phyloP scores from a whole-genome alignment of 2,797 vertebrate genomes.

The Periparus ater region DNA sequence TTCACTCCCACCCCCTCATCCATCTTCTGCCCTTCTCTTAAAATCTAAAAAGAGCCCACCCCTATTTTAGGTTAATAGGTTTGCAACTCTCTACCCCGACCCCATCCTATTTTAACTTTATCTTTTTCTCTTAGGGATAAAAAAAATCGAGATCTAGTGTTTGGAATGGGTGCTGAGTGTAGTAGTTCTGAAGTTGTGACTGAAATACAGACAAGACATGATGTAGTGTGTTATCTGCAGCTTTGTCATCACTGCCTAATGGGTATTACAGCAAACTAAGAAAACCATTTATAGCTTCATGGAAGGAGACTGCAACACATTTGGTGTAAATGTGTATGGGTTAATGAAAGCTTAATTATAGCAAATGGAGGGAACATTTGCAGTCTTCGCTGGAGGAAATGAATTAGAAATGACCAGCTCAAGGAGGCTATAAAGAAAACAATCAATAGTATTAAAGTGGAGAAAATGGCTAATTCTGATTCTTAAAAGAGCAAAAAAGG shows the following conservation, averaged over 20 bases:
- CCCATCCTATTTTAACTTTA: rapidly evolving
- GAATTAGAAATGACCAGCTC: slow-evolving; percentile 3
- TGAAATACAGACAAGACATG: not conserved
- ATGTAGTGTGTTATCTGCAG: not conserved
- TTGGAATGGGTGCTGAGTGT: not conserved
- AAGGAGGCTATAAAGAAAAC: slow-evolving; percentile 14
- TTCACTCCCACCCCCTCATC: no score
- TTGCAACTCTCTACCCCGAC: not conserved
- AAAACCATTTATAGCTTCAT: not conserved
- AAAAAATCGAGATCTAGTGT: not conserved
- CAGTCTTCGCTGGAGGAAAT: not conserved
- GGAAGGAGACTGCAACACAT: not conserved
- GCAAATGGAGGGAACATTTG: slow-evolving; percentile 25
- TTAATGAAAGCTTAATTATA: slow-evolving; percentile 50
- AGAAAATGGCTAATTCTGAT: not conserved
- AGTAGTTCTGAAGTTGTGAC: not conserved
- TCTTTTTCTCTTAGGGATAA: not conserved
- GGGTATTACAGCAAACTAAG: not conserved
- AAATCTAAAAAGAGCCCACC: not conserved
- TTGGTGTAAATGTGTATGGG: not conserved
- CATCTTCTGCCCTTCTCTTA: not conserved
- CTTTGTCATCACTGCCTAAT: not conserved
- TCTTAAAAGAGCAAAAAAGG: not conserved
- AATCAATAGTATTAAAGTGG: slow-evolving; percentile 22
- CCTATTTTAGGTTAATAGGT: not conserved